phyloP scores from a whole-genome alignment of 1,140 invertebrate genomes.

The Bombus cullumanus region DNA sequence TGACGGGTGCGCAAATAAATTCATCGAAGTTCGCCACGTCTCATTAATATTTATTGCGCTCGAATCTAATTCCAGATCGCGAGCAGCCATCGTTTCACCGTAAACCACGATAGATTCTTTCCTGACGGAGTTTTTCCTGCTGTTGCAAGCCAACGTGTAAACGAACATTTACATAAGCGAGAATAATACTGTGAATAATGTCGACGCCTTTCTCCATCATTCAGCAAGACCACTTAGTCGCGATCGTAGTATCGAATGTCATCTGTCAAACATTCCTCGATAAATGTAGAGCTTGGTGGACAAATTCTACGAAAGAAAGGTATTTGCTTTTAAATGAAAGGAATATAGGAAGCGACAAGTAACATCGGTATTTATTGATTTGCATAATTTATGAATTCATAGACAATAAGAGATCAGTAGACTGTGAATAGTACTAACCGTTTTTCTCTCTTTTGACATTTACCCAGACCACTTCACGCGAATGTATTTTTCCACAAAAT shows the following conservation, averaged over 20 bases:
- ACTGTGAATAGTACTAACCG: not conserved
- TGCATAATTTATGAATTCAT: not conserved
- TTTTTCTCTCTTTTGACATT: not conserved
- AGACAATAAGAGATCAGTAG: not conserved
- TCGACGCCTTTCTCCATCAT: not conserved
- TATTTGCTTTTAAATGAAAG: not conserved
- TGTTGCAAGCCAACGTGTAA: not conserved
- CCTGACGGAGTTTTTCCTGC: not conserved
- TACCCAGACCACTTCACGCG: not conserved
- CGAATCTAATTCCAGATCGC: not conserved
- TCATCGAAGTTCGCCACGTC: not conserved
- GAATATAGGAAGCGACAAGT: too few species aligned
- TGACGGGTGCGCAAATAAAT: not conserved
- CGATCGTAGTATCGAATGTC: not conserved
- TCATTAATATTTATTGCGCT: constrained; percentile 25
- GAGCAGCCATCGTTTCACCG: not conserved
- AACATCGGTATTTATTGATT: not conserved
- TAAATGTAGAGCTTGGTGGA: not conserved
- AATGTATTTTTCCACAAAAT: too few species aligned
- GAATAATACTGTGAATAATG: not conserved
- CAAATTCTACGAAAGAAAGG: not conserved
- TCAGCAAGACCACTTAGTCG: too few species aligned
- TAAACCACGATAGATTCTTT: not conserved
- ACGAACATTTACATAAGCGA: constrained; percentile 15
- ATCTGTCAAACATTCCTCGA: not conserved